Percentiles rank a stretch among this genome's conserved stretches.
Evolutionary conservation across 2,797 vertebrate species (phyloP).

Genomic region (Pampus argenteus): DNA sequence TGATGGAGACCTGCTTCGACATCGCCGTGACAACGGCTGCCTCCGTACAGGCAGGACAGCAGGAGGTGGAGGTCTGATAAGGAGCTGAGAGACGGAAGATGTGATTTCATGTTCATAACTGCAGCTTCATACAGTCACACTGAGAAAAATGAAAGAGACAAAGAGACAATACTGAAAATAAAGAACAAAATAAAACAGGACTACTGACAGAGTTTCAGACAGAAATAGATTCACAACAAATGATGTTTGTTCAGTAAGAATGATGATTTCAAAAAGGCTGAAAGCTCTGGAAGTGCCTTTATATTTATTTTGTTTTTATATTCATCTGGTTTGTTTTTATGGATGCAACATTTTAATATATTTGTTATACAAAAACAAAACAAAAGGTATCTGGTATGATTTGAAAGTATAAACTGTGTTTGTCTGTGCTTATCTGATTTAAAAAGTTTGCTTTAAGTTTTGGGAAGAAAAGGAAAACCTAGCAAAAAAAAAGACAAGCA

Average conservation of each 20-base stretch:
- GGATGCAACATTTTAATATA: slow-evolving; percentile 85
- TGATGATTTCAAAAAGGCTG: neutral
- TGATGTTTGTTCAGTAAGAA: no score
- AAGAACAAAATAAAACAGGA: no score
- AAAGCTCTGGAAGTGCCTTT: slow-evolving; percentile 88
- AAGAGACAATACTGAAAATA: no score
- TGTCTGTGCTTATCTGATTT: neutral
- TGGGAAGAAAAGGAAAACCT: neutral
- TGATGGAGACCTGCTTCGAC: slow-evolving; percentile 98
- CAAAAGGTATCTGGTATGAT: slow-evolving; percentile 71
- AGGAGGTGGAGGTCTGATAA: slow-evolving; percentile 88
- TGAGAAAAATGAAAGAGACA: no score
- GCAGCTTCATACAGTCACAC: no score
- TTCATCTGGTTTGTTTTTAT: slow-evolving; percentile 53
- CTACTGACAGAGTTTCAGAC: no score
- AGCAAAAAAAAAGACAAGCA: neutral
- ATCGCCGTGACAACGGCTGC: slow-evolving; percentile 72
- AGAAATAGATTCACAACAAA: no score
- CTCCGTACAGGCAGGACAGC: slow-evolving; percentile 76
- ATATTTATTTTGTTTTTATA: slow-evolving; percentile 40
- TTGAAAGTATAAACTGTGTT: slow-evolving; percentile 25
- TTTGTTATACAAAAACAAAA: slow-evolving; percentile 67
- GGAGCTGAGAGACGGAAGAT: neutral
- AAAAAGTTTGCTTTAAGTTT: neutral
- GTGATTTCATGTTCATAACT: no score